phyloP scores from a whole-genome alignment of 2,888 invertebrate species.

The Cantharis lateralis region DNA sequence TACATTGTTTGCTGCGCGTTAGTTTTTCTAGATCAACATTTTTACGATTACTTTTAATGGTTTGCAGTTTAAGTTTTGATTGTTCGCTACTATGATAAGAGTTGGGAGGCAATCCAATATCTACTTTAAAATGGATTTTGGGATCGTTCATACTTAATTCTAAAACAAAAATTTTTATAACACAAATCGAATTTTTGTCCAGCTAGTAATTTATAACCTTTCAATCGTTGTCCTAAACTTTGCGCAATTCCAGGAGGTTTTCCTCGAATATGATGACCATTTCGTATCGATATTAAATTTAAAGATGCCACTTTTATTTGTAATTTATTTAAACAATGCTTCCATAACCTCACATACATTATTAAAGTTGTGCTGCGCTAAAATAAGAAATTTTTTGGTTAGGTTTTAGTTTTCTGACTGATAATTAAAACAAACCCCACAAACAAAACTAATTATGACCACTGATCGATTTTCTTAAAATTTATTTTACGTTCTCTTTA shows the following conservation, averaged over 20 bases:
- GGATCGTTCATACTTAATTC: conserved; percentile 62
- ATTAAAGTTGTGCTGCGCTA: not conserved
- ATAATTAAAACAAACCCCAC: no score
- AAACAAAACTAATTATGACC: no score
- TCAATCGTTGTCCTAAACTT: conserved; percentile 69
- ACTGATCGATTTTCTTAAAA: no score
- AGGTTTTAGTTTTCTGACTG: no score
- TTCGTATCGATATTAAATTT: conserved; percentile 39
- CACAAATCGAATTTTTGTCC: not conserved
- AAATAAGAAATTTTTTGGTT: not conserved
- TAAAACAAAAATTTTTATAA: conserved; percentile 24
- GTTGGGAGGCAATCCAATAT: conserved; percentile 66
- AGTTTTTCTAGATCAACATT: conserved; percentile 65
- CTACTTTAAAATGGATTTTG: conserved; percentile 60
- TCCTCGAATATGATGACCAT: conserved; percentile 69
- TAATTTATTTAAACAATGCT: conserved; percentile 23
- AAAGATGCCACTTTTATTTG: conserved; percentile 33
- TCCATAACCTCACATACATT: not conserved
- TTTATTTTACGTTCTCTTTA: no score
- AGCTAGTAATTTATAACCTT: conserved; percentile 56
- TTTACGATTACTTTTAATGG: conserved; percentile 61
- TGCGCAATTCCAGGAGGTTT: conserved; percentile 72
- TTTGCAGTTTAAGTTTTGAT: conserved; percentile 59
- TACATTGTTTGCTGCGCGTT: conserved; percentile 65
- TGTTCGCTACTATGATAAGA: conserved; percentile 51